A percentile compares a stretch with the other conserved stretches of the same genome.
These are phyloP conservation scores for Sminthurides aquaticus DNA, from an alignment of 2,888 invertebrate genomes.

Conservation along the genomic window DNA sequence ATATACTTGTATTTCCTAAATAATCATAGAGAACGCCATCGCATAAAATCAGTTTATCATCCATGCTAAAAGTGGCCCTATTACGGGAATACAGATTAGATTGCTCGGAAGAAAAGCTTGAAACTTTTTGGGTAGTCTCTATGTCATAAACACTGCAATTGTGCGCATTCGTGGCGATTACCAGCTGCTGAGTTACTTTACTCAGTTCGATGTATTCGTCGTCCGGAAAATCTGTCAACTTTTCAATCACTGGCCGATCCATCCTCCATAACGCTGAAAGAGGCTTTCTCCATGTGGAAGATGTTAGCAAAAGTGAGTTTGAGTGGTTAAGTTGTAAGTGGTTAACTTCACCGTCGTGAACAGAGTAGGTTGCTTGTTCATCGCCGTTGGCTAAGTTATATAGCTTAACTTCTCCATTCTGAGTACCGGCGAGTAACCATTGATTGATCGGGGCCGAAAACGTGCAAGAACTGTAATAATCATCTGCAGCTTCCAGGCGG, in stretches of 20 bases:
- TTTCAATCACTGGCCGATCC: slow-evolving; percentile 43
- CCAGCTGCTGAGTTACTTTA: slow-evolving; percentile 62
- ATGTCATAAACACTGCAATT: slow-evolving; percentile 66
- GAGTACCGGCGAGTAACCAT: slow-evolving; percentile 76
- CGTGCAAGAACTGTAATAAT: slow-evolving; percentile 63
- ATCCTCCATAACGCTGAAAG: slow-evolving; percentile 74
- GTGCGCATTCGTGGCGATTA: slow-evolving; percentile 39
- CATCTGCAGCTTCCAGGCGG: slow-evolving; percentile 22
- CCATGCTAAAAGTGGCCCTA: slow-evolving; percentile 85
- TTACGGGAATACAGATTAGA: slow-evolving; percentile 91
- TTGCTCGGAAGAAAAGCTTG: slow-evolving; percentile 67
- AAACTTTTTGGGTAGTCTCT: slow-evolving; percentile 64
- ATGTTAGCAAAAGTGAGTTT: slow-evolving; percentile 73
- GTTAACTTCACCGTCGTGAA: slow-evolving; percentile 80
- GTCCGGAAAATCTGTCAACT: slow-evolving; percentile 50
- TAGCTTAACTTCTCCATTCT: slow-evolving; percentile 80
- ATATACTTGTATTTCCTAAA: slow-evolving; percentile 74
- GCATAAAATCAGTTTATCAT: slow-evolving; percentile 86
- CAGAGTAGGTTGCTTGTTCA: slow-evolving; percentile 69
- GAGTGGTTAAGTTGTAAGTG: slow-evolving; percentile 67
- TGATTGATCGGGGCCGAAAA: slow-evolving; percentile 59
- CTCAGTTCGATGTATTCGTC: slow-evolving; percentile 90
- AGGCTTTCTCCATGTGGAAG: slow-evolving; percentile 76
- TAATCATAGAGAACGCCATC: slow-evolving; percentile 96
- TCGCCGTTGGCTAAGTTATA: slow-evolving; percentile 74